Evolutionary conservation across 53 echinoderm and acorn worm genomes (phyloP).

Genomic region (Holothuria scabra): DNA sequence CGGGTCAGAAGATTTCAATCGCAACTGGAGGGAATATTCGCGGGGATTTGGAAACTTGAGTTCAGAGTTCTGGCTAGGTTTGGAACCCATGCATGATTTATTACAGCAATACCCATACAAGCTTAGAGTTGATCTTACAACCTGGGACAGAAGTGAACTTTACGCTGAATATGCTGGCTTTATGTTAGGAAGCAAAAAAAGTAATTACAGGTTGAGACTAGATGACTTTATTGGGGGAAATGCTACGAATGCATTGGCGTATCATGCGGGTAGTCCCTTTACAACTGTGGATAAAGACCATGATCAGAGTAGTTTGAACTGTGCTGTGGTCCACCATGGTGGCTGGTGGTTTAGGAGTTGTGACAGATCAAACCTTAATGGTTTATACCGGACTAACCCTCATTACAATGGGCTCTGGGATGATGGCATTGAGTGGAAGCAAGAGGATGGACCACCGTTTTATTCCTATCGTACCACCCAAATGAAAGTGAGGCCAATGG

Average conservation of each 20-base stretch:
- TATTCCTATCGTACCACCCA: slow-evolving; percentile 88
- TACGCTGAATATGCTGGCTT: slow-evolving; percentile 88
- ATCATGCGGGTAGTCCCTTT: slow-evolving; percentile 84
- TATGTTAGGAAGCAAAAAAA: slow-evolving; percentile 65
- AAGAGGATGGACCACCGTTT: slow-evolving; percentile 77
- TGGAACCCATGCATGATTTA: slow-evolving; percentile 78
- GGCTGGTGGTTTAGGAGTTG: slow-evolving; percentile 99
- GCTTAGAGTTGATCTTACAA: slow-evolving; percentile 75
- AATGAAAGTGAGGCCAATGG: slow-evolving; percentile 91
- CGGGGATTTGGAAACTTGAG: slow-evolving; percentile 87
- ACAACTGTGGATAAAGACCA: slow-evolving; percentile 90
- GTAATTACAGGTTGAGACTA: slow-evolving; percentile 73
- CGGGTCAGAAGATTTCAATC: slow-evolving; percentile 90
- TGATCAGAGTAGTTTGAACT: slow-evolving; percentile 83
- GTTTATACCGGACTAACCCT: slow-evolving; percentile 76
- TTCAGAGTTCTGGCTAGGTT: slow-evolving; percentile 89
- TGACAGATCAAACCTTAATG: slow-evolving; percentile 92
- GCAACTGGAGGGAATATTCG: slow-evolving; percentile 80
- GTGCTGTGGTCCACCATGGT: slow-evolving; percentile 87
- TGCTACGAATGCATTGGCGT: slow-evolving; percentile 83
- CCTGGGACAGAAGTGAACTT: slow-evolving; percentile 67
- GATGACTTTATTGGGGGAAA: slow-evolving; percentile 83
- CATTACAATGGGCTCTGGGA: slow-evolving; percentile 83
- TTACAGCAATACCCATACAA: slow-evolving; percentile 86
- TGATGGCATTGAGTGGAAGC: slow-evolving; percentile 97